Base-by-base conservation (phyloP, 2,797 vertebrate species). In the Spea hammondii region DNA sequence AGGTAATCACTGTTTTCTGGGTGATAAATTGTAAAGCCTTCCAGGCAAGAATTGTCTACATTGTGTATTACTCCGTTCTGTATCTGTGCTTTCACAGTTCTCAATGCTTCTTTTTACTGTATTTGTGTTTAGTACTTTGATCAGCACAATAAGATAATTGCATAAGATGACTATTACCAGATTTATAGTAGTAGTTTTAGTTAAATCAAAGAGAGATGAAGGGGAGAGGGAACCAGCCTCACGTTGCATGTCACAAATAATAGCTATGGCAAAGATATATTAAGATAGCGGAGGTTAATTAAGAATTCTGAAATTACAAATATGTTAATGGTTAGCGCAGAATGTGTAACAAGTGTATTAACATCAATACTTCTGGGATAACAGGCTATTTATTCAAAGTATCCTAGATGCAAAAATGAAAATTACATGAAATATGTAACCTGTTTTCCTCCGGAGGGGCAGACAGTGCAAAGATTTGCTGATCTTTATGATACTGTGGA, bases 271-370 rank as follows among this genome's bases (percentile, higher is more conserved):
- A 69, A 32, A 65, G 70, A 81, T 77, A 60, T 77, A 64, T 65
- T 48, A 50, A 82, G 57, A 78, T 77, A 77, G 50, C 17, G 0
- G 13, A 77, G 80, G 70, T 82, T 74, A 77, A 77, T 82, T 77
- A 74, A 54, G 32, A 44, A 68, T 54, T 55, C 54, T 49, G 55
- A 74, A 81, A 77, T 74, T 68, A 74, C 57, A 78, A 68, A 74
- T 77, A 74, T 82, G 64, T 69, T 82, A 77, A 74, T 73, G 59
- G 45, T 45, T 64, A 45, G 32, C n/a, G n/a, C 55, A 44, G 67
- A 55, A 46, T 78, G 51, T 78, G 55, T 57, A 66, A 69, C 65
- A 74, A 79, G 70, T 14, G 74, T 68, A 77, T 72, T 67, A 77
- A 47, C 54, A 48, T 54, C 47, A 53, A 72, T 68, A 73, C 57